Evolutionary conservation across 2,797 vertebrate species (phyloP).

Genomic region (Darevskia nairensis): DNA sequence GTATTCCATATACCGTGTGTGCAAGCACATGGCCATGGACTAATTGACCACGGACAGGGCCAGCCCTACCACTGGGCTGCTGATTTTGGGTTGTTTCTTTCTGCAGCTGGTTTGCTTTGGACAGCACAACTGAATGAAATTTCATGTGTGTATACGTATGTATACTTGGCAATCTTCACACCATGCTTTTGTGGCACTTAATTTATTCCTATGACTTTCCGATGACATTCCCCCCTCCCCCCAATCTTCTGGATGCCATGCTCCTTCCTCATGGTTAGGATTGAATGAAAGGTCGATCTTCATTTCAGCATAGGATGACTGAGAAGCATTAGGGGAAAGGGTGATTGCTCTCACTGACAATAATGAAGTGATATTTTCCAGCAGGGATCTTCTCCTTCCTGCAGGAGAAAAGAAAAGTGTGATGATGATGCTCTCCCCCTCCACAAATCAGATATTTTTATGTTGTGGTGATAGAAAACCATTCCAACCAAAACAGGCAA

Average conservation of each 20-base stretch:
- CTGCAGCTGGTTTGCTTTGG: conserved; percentile 19
- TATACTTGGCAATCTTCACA: conserved; percentile 21
- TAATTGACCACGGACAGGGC: background rate
- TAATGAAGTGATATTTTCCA: background rate
- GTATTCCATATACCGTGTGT: background rate
- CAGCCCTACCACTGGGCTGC: too few species aligned
- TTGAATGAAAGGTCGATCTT: conserved; percentile 37
- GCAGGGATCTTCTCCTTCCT: background rate
- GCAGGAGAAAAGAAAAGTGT: conserved; percentile 11
- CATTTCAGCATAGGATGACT: background rate
- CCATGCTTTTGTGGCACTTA: background rate
- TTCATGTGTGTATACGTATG: background rate
- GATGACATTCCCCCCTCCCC: background rate
- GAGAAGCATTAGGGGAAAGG: conserved; percentile 8
- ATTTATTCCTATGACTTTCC: background rate
- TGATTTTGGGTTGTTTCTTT: background rate
- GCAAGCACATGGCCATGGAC: background rate
- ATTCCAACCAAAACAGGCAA: background rate
- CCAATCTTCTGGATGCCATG: background rate
- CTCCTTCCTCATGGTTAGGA: conserved; percentile 1
- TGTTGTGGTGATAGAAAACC: conserved; percentile 14
- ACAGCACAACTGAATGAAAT: conserved; percentile 38
- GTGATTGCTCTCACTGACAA: background rate
- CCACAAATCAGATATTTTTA: background rate
- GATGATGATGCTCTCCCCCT: background rate